Evolutionary conservation across 2,888 invertebrate genomes (phyloP), one percentile per base, ranked within the genome.

Genomic region (Aquatica leii): DNA sequence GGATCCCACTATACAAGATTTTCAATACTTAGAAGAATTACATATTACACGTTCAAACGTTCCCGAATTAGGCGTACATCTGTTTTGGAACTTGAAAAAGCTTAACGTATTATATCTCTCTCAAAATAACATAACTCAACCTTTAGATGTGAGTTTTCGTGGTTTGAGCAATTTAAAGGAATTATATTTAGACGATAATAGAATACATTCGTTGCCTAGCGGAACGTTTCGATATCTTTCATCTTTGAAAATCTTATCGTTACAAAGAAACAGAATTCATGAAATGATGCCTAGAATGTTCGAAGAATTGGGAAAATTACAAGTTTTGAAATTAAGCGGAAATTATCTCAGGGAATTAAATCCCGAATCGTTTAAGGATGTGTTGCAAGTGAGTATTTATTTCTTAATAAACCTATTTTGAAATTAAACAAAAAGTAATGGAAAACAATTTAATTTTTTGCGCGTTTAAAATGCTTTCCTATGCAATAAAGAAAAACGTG

Each of bases 21-120:
- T 85, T 71, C 75, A 78, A 43, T 79, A 82, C 59, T 83, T 94
- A 20, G 87, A 90, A 78, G 90, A 91, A 80, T 82, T 94, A 9
- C 89, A 89, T 75, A 91, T 93, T 52, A 87, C 87, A n/a, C 87
- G 88, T 71, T 93, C 92, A 0, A 90, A 91, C 75, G 83, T 94
- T 35, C 93, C 93, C 2, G 90, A 90, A 37, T 88, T 94, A 65
- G 94, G 93, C 0, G 86, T 88, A 66, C 88, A 90, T 73, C 90
- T 92, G 12, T 92, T 94, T 78, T 92, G 89, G 88, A 90, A 91
- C 2, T 85, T 93, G 1, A 86, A 75, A 1, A 82, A 81, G 20
- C 77, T 86, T n/a, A 81, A 82, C 60, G 77, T 84, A 1, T 80
- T 91, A 71, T 90, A 93, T 80, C 83, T 94, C 51, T 89, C 91